Conservation (phyloP, 2,113 vertebrate species). For the Toxotes chatareus region DNA sequence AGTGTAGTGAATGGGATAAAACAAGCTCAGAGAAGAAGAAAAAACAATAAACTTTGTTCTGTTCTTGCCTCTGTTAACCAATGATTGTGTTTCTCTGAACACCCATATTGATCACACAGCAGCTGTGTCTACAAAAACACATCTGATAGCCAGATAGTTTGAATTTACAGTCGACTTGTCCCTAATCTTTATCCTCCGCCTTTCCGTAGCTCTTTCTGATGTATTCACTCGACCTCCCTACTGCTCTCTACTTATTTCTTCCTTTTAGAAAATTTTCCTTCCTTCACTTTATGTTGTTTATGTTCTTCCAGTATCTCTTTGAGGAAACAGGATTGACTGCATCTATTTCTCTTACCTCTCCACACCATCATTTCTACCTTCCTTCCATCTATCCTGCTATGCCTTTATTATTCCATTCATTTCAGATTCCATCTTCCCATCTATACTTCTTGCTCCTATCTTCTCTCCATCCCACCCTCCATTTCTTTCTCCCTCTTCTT, state of each 20-base stretch:
- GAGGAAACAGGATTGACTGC: slow-evolving; percentile 24
- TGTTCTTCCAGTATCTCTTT: slow-evolving; percentile 12
- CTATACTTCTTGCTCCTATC: slow-evolving; percentile 16
- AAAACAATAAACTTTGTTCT: neutral
- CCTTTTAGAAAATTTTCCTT: neutral
- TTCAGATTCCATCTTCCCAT: slow-evolving; percentile 33
- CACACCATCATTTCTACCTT: neutral
- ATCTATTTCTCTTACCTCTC: slow-evolving; percentile 8
- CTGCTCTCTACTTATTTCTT: neutral
- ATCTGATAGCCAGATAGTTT: neutral
- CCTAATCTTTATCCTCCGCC: slow-evolving; percentile 8
- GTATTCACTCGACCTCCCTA: neutral
- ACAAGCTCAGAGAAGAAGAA: neutral
- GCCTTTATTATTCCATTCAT: slow-evolving; percentile 22
- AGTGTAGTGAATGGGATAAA: neutral
- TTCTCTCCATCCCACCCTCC: slow-evolving; percentile 10
- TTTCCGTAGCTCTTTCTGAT: neutral
- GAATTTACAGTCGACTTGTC: neutral
- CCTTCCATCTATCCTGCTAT: neutral
- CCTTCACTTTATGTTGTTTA: neutral
- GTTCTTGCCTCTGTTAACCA: neutral
- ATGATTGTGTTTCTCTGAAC: neutral
- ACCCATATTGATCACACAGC: neutral
- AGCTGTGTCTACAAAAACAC: neutral
- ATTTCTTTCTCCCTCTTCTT: slow-evolving; percentile 22